Evolutionary conservation across 2,797 vertebrate genomes (phyloP), one percentile per base, ranked within the genome.

Genomic region (Premnoplex brunnescens): DNA sequence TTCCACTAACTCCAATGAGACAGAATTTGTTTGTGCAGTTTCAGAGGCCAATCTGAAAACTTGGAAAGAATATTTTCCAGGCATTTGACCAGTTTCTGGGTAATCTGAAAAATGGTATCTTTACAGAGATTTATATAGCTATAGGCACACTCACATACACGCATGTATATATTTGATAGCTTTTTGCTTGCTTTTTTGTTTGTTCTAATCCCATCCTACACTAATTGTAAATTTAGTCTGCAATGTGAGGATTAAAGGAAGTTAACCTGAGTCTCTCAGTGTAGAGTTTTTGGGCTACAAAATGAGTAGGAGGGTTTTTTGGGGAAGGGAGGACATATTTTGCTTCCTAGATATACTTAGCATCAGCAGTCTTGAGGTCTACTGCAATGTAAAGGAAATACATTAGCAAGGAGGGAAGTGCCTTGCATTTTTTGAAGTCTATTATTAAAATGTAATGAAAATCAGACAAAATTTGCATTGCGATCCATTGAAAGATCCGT

Each of bases 51-150:
- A 68, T n/a, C 54, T 91, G 77, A 95, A 91, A 87, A 91, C 72
- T 93, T 97, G 96, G 96, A 96, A 96, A 62, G 93, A 85, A 58
- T 87, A 96, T 94, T 97, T 97, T 96, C 96, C 96, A 94, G 96
- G 91, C 95, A 92, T 77, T 87, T 95, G 60, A 96, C 89, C 90
- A 95, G 81, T 91, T 95, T 91, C 60, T 93, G 93, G 85, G 43
- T 95, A 96, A 95, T 95, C 74, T 85, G 77, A 89, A 95, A 95
- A 91, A 67, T 0, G 8, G 67, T 94, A 87, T 96, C 22, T 90
- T 93, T 93, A 54, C 77, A 79, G 77, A 83, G 44, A 62, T 82
- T 87, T 82, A 48, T 88, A 66, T 10, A 71, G 77, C 80, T 85
- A 58, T 27, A 82, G 75, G 63, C 88, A 87, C 63, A 56, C 74